Evolutionary conservation across 92 coral and sea anemone genomes (phyloP).

Genomic region (Porites divaricata): DNA sequence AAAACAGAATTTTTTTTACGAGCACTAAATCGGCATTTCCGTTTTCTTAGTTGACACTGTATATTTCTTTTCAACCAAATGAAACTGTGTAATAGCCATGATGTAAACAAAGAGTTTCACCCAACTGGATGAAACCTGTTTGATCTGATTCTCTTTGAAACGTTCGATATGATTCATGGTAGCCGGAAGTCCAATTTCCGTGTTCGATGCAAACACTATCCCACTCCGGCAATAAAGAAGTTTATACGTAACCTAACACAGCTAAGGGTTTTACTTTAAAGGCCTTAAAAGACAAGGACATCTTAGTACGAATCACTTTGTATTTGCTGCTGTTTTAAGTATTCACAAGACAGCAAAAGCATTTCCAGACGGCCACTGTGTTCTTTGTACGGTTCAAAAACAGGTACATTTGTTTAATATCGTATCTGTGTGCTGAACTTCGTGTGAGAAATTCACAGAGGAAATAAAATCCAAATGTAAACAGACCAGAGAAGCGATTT

Average conservation of each 20-base stretch:
- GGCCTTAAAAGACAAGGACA: background rate
- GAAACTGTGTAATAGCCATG: background rate
- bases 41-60: slow-evolving; percentile 2
- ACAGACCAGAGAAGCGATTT: slow-evolving; percentile 41
- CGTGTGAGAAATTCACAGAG: slow-evolving; percentile 24
- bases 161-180: background rate
- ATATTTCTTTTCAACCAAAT: background rate
- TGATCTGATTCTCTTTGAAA: background rate
- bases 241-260: background rate
- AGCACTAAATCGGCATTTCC: background rate
- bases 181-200: background rate
- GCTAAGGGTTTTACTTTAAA: background rate
- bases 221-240: background rate
- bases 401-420: background rate
- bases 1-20: background rate
- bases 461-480: slow-evolving; percentile 44
- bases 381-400: background rate
- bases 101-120: background rate
- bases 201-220: background rate
- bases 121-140: background rate
- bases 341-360: background rate
- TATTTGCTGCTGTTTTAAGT: background rate
- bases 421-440: background rate
- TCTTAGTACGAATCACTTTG: background rate
- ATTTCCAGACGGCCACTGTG: too few species aligned